phyloP scores from a whole-genome alignment of 2,888 invertebrate species.

The Rapana venosa region DNA sequence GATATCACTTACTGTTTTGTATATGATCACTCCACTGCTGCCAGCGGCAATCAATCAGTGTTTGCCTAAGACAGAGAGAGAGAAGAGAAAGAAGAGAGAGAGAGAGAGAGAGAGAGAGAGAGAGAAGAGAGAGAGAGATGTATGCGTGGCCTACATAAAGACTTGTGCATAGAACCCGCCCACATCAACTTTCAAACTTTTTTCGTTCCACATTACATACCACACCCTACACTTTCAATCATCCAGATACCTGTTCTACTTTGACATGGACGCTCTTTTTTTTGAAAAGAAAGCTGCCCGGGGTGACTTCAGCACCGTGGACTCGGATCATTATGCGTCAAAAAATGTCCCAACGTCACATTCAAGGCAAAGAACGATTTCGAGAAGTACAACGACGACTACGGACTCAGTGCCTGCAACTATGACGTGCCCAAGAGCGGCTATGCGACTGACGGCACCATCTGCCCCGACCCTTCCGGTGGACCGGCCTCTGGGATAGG shows the following conservation, averaged over 20 bases:
- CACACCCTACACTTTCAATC: no score
- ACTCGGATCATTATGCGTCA: conserved; percentile 92
- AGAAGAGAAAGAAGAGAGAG: no score
- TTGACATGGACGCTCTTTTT: conserved; percentile 59
- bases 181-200: no score
- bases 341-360: conserved; percentile 87
- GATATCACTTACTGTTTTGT: no score
- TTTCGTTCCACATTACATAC: no score
- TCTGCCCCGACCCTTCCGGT: conserved; percentile 88
- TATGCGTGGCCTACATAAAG: no score
- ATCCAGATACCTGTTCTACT: conserved; percentile 61
- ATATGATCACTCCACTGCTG: no score
- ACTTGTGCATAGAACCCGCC: no score
- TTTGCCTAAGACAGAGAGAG: no score
- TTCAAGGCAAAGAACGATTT: conserved; percentile 84
- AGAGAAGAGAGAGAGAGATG: no score
- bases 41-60: no score
- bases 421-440: conserved; percentile 74
- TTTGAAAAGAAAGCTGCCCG: conserved; percentile 50
- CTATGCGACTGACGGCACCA: conserved; percentile 71
- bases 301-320: conserved; percentile 74
- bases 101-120: no score
- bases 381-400: conserved; percentile 85
- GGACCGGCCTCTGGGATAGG: conserved; percentile 57
- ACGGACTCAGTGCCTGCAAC: conserved; percentile 87